These are phyloP conservation scores for Hyalella azteca DNA, from an alignment of 2,888 invertebrate genomes.

Conservation along the genomic window DNA sequence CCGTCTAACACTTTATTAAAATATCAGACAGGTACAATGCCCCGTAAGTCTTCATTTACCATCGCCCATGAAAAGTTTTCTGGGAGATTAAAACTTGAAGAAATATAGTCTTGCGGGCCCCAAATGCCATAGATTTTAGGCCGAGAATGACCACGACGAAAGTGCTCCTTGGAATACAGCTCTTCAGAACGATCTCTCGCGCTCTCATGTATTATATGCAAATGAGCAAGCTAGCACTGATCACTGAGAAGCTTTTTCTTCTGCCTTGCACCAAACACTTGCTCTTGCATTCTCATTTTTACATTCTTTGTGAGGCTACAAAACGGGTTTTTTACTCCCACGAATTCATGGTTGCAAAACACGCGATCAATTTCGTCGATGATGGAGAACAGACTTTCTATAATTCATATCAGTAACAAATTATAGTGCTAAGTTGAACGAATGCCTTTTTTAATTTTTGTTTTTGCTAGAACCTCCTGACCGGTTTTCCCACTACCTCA, in stretches of 20 bases:
- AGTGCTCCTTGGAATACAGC: not conserved
- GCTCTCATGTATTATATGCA: conserved; percentile 30
- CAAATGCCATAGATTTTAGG: conserved; percentile 27
- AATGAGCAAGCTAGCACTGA: conserved; percentile 31
- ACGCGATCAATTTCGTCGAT: conserved; percentile 21
- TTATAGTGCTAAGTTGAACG: conserved; percentile 35
- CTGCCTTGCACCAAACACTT: conserved; percentile 17
- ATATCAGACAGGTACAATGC: conserved; percentile 30
- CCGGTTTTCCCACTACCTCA: conserved; percentile 11
- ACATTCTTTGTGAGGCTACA: not conserved
- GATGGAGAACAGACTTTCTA: conserved; percentile 31
- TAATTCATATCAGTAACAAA: conserved; percentile 32
- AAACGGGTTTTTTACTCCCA: conserved; percentile 3
- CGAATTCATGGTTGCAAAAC: not conserved
- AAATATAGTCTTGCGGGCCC: not conserved
- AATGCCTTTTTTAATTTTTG: conserved; percentile 1
- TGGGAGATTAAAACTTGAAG: conserved; percentile 24
- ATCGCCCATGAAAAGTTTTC: conserved; percentile 35
- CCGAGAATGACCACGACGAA: not conserved
- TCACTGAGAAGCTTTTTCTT: conserved; percentile 16
- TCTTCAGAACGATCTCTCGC: conserved; percentile 5
- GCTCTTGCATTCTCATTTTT: not conserved
- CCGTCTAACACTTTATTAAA: conserved; percentile 30
- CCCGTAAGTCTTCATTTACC: conserved; percentile 37
- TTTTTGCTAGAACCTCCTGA: conserved; percentile 1